Evolutionary conservation across 1,140 invertebrate genomes (phyloP).

Genomic region (Aphelenchoides fujianensis): DNA sequence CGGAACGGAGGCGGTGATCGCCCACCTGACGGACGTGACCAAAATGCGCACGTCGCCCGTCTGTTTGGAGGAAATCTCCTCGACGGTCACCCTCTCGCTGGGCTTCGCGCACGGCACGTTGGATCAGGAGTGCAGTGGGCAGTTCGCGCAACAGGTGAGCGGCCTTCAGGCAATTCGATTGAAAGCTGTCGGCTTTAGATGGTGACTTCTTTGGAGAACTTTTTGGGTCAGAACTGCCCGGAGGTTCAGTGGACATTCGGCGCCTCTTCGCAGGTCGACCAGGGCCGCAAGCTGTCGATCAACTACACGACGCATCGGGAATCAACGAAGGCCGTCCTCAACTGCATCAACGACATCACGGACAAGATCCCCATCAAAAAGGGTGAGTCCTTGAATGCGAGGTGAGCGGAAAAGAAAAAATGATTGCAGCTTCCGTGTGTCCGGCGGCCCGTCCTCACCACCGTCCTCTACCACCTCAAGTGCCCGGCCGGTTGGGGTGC

Average conservation of each 20-base stretch:
- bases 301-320: conserved; percentile 26
- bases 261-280: neutral
- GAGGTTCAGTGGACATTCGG: conserved; percentile 22
- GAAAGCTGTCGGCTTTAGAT: conserved; percentile 14
- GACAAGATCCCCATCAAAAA: neutral
- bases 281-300: conserved; percentile 9
- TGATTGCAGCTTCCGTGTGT: neutral
- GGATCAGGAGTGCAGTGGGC: neutral
- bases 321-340: conserved; percentile 17
- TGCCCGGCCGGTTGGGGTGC: conserved; percentile 29
- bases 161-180: conserved; percentile 4
- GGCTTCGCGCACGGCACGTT: conserved; percentile 3
- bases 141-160: conserved; percentile 13
- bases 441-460: neutral
- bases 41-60: conserved; percentile 19
- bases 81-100: conserved; percentile 26
- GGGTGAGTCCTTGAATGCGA: neutral
- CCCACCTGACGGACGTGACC: conserved; percentile 22
- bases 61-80: conserved; percentile 27
- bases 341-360: conserved; percentile 25
- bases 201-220: neutral
- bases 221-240: conserved; percentile 20
- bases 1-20: conserved; percentile 15
- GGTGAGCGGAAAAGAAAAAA: neutral
- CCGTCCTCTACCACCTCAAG: conserved; percentile 27